Evolutionary conservation across 2,888 invertebrate species (phyloP), one percentile per base, ranked within the genome.

Genomic region (Caenorhabditis macrosperma): DNA sequence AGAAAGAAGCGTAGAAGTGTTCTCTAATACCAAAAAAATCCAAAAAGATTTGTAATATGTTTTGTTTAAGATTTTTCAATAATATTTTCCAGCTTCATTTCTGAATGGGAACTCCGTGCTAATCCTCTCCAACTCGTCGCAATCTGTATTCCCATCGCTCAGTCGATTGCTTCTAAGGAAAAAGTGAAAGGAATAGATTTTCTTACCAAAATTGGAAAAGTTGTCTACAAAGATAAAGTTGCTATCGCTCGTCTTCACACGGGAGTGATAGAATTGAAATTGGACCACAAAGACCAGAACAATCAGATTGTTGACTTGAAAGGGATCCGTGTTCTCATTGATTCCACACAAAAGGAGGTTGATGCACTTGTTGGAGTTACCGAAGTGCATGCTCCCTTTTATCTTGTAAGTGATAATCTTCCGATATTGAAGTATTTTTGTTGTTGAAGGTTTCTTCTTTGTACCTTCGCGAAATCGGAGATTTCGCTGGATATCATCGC

Each of bases 71-170:
- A n/a, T n/a, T n/a, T n/a, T n/a, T n/a, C n/a, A n/a, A n/a, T n/a
- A n/a, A n/a, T n/a, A n/a, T n/a, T n/a, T n/a, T n/a, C n/a, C n/a
- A 95, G 95, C 91, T 97, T 98, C 90, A 93, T 99, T 71, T 93
- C 94, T 60, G 95, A 95, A 48, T 96, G 98, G 92, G 97, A 98
- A 92, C 96, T 94, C 92, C 95, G 96, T 95, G 96, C 97, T 82
- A 98, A 97, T 92, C 95, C 96, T 0, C 92, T 97, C 59, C 95
- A 96, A 0, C 91, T 97, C 82, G 95, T 96, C 38, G 96, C 98
- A 93, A 96, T 98, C 69, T 85, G 89, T 61, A 87, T 91, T 12
- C 89, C 88, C 96, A 77, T 90, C 88, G 82, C 89, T 87, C 33
- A 86, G 75, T 82, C 89, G 90, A 74, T 87, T 86, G 82, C 72